A percentile compares a stretch with the other conserved stretches of the same genome.
Conservation (phyloP, 1,140 invertebrate genomes). For the Oedothorax gibbosus region DNA sequence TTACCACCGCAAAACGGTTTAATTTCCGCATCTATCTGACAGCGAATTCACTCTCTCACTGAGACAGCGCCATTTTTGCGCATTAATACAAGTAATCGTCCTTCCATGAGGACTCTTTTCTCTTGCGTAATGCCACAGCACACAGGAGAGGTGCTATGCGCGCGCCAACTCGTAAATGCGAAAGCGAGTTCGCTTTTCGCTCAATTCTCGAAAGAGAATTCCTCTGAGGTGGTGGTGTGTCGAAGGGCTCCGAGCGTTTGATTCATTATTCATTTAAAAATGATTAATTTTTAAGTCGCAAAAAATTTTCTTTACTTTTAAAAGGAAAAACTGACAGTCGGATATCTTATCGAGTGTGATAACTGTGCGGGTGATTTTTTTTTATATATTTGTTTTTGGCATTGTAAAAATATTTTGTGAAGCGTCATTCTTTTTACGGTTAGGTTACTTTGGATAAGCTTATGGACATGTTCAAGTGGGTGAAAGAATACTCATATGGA, state of each 20-base stretch:
- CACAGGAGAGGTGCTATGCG: constrained; percentile 34
- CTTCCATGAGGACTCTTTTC: constrained; percentile 50
- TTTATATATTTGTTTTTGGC: neutral
- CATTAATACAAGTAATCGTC: constrained; percentile 54
- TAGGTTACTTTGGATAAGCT: no score
- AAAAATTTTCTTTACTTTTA: no score
- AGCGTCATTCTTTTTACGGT: no score
- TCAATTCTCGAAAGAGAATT: constrained; percentile 46
- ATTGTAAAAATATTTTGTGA: no score
- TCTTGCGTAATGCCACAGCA: constrained; percentile 50
- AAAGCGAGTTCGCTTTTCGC: neutral
- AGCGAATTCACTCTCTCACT: constrained; percentile 46
- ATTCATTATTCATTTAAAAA: no score
- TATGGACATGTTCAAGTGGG: no score
- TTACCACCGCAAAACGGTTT: constrained; percentile 30
- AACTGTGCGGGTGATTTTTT: no score
- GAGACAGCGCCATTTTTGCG: constrained; percentile 56
- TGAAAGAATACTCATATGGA: no score
- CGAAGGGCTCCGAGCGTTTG: neutral
- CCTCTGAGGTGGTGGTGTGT: neutral
- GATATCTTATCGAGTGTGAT: no score
- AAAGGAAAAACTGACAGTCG: no score
- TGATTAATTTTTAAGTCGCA: no score
- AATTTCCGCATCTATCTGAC: constrained; percentile 54
- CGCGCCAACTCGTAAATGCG: constrained; percentile 11